Evolutionary conservation across 2,888 invertebrate species (phyloP).

Genomic region (Alsophila aescularia): DNA sequence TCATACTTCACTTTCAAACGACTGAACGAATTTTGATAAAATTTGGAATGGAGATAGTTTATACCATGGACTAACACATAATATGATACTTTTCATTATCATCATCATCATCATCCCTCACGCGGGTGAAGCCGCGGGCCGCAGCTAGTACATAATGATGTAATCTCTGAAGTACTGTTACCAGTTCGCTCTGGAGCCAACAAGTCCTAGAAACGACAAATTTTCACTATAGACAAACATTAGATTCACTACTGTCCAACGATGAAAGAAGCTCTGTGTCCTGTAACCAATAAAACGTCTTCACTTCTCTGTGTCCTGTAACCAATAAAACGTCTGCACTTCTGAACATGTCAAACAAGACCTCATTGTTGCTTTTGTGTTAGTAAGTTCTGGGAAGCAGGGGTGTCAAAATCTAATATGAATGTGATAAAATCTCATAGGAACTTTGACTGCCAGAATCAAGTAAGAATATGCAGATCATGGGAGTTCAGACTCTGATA

Average conservation of each 20-base stretch:
- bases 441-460: no score
- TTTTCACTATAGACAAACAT: constrained; percentile 20
- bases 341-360: constrained; percentile 52
- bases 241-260: constrained; percentile 5
- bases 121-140: no score
- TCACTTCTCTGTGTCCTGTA: constrained; percentile 36
- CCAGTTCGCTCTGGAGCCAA: background rate
- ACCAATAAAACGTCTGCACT: constrained; percentile 28
- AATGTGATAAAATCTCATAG: background rate
- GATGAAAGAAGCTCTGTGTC: constrained; percentile 23
- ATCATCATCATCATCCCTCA: no score
- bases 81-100: no score
- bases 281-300: constrained; percentile 18
- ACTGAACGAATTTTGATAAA: no score
- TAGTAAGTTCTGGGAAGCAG: constrained; percentile 46
- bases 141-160: no score
- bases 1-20: no score
- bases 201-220: constrained; percentile 20
- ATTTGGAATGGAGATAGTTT: no score
- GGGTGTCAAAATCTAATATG: constrained; percentile 33
- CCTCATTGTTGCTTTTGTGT: constrained; percentile 49
- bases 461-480: no score
- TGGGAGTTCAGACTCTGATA: no score
- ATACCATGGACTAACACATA: no score
- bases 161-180: background rate